Conservation (phyloP, 2,888 invertebrate genomes). For the Phania funesta region DNA sequence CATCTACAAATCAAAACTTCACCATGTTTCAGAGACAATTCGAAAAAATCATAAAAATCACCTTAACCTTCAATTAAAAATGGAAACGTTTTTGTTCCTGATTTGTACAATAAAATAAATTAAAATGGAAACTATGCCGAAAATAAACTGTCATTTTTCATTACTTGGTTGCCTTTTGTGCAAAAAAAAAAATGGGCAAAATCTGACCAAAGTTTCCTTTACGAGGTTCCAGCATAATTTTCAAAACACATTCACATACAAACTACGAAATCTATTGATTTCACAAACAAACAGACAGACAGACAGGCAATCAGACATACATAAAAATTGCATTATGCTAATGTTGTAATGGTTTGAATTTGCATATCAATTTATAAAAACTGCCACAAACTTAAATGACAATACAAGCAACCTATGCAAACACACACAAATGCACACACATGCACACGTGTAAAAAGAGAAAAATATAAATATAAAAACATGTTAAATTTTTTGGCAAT, state of each 20-base stretch:
- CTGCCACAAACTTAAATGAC: slow-evolving; percentile 34
- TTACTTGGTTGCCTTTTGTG: slow-evolving; percentile 5
- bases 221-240: background rate
- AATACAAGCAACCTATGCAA: background rate
- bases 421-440: background rate
- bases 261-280: slow-evolving; percentile 5
- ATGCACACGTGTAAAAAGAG: background rate
- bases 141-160: slow-evolving; percentile 45
- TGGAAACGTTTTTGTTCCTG: too few relatives aligned
- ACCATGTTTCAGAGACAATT: too few relatives aligned
- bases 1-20: too few relatives aligned
- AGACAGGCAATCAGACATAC: background rate
- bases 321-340: slow-evolving; percentile 72
- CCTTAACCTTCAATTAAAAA: too few relatives aligned
- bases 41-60: too few relatives aligned
- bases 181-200: background rate
- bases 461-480: slow-evolving; percentile 18
- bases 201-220: slow-evolving; percentile 11
- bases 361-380: slow-evolving; percentile 72
- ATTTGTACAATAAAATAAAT: too few relatives aligned
- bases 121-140: slow-evolving; percentile 12
- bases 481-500: slow-evolving; percentile 38
- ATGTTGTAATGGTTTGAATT: slow-evolving; percentile 74
- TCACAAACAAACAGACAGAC: background rate
- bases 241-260: background rate